phyloP scores from a whole-genome alignment of 2,888 invertebrate species.

The Epinotia ramella region DNA sequence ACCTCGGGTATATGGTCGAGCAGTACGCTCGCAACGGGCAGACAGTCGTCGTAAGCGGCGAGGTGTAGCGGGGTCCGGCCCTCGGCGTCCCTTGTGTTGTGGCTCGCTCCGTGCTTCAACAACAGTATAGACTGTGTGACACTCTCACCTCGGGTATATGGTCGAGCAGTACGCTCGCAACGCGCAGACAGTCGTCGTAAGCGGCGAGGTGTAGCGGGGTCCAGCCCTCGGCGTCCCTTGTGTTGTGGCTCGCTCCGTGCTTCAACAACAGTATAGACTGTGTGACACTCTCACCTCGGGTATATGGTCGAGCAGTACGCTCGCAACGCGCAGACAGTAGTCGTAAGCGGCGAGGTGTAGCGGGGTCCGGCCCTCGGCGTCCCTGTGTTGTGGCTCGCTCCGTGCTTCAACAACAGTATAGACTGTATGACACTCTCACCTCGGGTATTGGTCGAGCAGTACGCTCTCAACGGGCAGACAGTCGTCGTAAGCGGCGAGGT shows the following conservation, averaged over 20 bases:
- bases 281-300: slow-evolving; percentile 21
- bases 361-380: slow-evolving; percentile 22
- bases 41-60: too few species aligned
- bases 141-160: neutral
- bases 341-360: slow-evolving; percentile 20
- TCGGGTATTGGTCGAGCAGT: too few species aligned
- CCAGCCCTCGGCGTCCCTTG: neutral
- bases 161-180: slow-evolving; percentile 7
- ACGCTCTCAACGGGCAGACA: too few species aligned
- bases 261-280: neutral
- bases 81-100: too few species aligned
- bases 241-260: neutral
- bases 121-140: too few species aligned
- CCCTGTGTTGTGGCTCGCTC: slow-evolving; percentile 21
- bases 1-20: too few species aligned
- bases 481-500: too few species aligned
- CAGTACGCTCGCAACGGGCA: too few species aligned
- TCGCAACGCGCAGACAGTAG: slow-evolving; percentile 26
- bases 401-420: slow-evolving; percentile 54
- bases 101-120: too few species aligned
- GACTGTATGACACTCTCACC: neutral
- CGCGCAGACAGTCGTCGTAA: slow-evolving; percentile 26
- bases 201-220: neutral
- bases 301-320: slow-evolving; percentile 9
- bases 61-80: too few species aligned